phyloP scores from a whole-genome alignment of 2,888 invertebrate genomes.

The Cremastobaeus sp. region DNA sequence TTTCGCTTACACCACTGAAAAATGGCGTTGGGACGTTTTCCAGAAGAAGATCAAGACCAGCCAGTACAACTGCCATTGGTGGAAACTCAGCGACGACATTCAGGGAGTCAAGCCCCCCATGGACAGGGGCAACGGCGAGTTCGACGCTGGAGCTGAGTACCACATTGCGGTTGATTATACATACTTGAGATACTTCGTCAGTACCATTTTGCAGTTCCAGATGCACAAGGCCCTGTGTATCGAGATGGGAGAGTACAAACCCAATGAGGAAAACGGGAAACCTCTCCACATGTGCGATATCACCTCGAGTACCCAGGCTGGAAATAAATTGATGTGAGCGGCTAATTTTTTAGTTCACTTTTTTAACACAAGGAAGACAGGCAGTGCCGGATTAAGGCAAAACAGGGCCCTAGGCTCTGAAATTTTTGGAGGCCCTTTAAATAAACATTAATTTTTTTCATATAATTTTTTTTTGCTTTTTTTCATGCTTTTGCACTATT shows the following conservation, averaged over 20 bases:
- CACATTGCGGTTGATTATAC: constrained; percentile 78
- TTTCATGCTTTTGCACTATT: too few relatives aligned
- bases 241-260: constrained; percentile 88
- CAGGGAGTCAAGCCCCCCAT: constrained; percentile 84
- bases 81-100: constrained; percentile 78
- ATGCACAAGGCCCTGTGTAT: constrained; percentile 79
- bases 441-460: too few relatives aligned
- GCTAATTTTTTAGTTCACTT: background rate
- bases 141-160: constrained; percentile 81
- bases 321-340: constrained; percentile 83
- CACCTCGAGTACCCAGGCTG: constrained; percentile 88
- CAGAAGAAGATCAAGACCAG: constrained; percentile 81
- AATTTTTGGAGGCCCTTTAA: too few relatives aligned
- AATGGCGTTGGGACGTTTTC: constrained; percentile 83
- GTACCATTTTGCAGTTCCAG: constrained; percentile 42
- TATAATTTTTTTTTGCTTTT: too few relatives aligned
- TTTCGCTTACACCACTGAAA: constrained; percentile 80
- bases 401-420: too few relatives aligned
- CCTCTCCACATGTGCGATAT: constrained; percentile 92
- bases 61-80: constrained; percentile 84
- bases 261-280: constrained; percentile 81
- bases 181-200: constrained; percentile 84
- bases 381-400: background rate
- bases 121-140: constrained; percentile 82
- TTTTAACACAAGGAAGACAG: background rate